phyloP scores from a whole-genome alignment of 2,797 vertebrate genomes.

The Sternarchorhynchus goeldii region DNA sequence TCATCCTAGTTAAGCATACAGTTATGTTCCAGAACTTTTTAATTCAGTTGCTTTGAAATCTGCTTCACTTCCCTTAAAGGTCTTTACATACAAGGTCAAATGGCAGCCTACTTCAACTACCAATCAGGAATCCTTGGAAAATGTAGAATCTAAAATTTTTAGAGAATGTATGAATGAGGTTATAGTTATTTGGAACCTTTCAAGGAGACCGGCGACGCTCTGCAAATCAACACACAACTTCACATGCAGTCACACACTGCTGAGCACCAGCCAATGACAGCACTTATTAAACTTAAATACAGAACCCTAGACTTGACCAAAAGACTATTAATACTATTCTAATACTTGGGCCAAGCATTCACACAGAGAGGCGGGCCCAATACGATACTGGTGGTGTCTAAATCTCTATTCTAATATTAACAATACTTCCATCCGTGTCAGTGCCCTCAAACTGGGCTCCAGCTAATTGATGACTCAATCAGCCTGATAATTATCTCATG shows the following conservation, averaged over 20 bases:
- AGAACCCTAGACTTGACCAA: neutral
- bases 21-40: too few relatives aligned
- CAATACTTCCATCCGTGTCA: conserved; percentile 15
- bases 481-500: conserved; percentile 44
- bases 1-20: neutral
- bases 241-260: too few relatives aligned
- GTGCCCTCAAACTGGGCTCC: conserved; percentile 33
- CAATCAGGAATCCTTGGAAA: too few relatives aligned
- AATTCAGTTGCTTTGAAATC: neutral
- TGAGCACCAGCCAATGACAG: too few relatives aligned
- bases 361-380: neutral
- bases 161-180: too few relatives aligned
- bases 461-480: conserved; percentile 50
- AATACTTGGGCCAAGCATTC: conserved; percentile 9
- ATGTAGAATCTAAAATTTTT: too few relatives aligned
- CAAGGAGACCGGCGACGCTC: too few relatives aligned
- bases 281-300: too few relatives aligned
- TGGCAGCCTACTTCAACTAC: too few relatives aligned
- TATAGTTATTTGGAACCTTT: too few relatives aligned
- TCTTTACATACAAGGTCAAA: neutral
- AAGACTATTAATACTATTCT: conserved; percentile 1
- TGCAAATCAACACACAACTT: too few relatives aligned
- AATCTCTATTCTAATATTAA: conserved; percentile 29
- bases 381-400: neutral
- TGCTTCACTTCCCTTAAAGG: neutral